phyloP scores from a whole-genome alignment of 2,113 vertebrate genomes.

The Alouatta palliata region DNA sequence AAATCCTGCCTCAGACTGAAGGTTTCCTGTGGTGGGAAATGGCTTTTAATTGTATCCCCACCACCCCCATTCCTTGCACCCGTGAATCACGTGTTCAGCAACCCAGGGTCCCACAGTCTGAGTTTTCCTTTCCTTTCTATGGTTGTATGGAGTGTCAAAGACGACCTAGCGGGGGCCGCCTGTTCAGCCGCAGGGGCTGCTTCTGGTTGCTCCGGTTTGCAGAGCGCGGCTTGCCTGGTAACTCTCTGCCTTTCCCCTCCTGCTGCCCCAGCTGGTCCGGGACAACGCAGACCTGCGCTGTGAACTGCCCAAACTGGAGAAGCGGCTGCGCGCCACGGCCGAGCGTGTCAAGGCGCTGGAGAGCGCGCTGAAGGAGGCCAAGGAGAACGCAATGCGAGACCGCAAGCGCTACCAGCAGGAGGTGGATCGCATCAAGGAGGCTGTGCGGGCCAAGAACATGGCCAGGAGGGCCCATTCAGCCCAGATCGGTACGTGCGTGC shows the following conservation, averaged over 20 bases:
- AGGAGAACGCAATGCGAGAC: conserved; percentile 94
- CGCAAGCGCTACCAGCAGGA: conserved; percentile 97
- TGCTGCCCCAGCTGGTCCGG: conserved; percentile 86
- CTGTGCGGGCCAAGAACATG: conserved; percentile 95
- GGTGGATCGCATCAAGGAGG: conserved; percentile 97
- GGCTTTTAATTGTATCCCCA: not conserved
- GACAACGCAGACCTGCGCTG: conserved; percentile 97
- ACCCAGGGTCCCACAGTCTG: not conserved
- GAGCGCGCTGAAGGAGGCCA: conserved; percentile 93
- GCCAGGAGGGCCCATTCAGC: conserved; percentile 91
- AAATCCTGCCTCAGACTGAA: not conserved
- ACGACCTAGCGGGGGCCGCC: not conserved
- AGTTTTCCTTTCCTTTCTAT: not conserved
- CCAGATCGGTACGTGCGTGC: conserved; percentile 89
- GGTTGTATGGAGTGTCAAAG: not conserved
- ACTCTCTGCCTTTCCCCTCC: not conserved
- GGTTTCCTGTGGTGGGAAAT: not conserved
- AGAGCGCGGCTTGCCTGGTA: rapidly evolving
- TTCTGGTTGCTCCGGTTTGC: not conserved
- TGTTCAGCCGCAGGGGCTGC: not conserved
- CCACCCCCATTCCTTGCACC: too few relatives aligned
- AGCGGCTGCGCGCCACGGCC: conserved; percentile 92
- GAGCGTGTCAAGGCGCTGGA: conserved; percentile 95
- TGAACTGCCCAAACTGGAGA: conserved; percentile 96
- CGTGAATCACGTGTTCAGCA: not conserved